A percentile compares a stretch with the other conserved stretches of the same genome.
Evolutionary conservation across 1,140 invertebrate genomes (phyloP).

Genomic region (Drosophila obscura): DNA sequence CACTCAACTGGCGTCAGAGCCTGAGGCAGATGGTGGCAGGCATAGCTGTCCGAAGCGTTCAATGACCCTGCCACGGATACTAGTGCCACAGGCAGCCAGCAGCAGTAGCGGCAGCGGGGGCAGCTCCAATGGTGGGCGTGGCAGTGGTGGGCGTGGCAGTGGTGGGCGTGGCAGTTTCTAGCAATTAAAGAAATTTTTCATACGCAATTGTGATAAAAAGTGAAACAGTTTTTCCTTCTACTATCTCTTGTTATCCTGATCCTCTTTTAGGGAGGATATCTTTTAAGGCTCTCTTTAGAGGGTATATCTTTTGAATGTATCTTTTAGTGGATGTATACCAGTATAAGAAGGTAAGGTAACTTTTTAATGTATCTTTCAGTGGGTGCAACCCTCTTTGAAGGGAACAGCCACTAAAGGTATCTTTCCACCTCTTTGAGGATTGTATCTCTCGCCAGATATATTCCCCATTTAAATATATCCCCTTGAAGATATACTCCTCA

Average conservation of each 20-base stretch:
- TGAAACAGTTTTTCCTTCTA: constrained; percentile 41
- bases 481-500: constrained; percentile 2
- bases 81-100: constrained; percentile 51
- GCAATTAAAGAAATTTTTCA: constrained; percentile 84
- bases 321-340: too few relatives aligned
- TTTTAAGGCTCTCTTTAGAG: too few relatives aligned
- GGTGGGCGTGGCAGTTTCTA: constrained; percentile 74
- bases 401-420: too few relatives aligned
- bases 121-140: constrained; percentile 16
- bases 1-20: too few relatives aligned
- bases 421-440: constrained; percentile 1
- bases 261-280: too few relatives aligned
- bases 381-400: not conserved
- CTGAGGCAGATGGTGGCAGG: constrained; percentile 19
- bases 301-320: too few relatives aligned
- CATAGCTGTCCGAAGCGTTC: constrained; percentile 72
- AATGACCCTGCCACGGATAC: constrained; percentile 71
- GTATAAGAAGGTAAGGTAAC: too few relatives aligned
- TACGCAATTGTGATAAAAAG: constrained; percentile 84
- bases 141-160: constrained; percentile 7
- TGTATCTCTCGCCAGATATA: not conserved
- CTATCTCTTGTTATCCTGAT: not conserved
- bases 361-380: too few relatives aligned
- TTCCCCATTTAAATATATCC: not conserved
- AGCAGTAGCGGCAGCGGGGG: constrained; percentile 22